Conservation (phyloP, 1,140 invertebrate genomes). For the Doryteuthis pealeii region DNA sequence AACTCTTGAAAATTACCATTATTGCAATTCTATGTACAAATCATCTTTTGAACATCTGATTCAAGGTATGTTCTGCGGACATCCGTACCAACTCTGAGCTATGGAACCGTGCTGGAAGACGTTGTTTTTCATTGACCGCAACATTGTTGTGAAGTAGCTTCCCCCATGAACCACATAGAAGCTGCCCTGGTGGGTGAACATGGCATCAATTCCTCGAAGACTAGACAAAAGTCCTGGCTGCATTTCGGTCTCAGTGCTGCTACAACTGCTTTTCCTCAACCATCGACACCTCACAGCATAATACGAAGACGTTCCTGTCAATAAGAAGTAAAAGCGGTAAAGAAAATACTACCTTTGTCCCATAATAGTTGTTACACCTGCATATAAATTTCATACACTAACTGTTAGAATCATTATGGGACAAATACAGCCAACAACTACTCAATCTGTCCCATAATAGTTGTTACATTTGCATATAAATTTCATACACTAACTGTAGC, state of each 20-base stretch:
- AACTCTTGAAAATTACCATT: too few species aligned
- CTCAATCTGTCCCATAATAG: too few species aligned
- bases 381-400: too few species aligned
- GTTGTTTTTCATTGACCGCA: not conserved
- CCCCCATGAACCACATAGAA: not conserved
- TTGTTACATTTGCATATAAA: too few species aligned
- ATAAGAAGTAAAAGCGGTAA: not conserved
- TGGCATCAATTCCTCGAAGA: not conserved
- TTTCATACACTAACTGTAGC: too few species aligned
- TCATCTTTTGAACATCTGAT: too few species aligned
- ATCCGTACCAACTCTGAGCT: not conserved
- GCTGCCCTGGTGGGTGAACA: not conserved
- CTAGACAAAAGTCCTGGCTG: not conserved
- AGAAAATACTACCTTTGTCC: too few species aligned
- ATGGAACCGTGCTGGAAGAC: not conserved
- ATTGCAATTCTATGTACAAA: too few species aligned
- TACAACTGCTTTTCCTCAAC: not conserved
- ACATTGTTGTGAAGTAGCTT: not conserved
- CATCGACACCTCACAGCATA: not conserved
- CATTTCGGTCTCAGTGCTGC: not conserved
- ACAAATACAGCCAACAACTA: not conserved
- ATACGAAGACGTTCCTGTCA: not conserved
- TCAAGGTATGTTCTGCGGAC: not conserved
- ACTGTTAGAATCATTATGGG: too few species aligned
- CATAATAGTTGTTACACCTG: too few species aligned